These are phyloP conservation scores for Cathartes aura DNA, from an alignment of 2,113 vertebrate genomes.

Conservation along the genomic window DNA sequence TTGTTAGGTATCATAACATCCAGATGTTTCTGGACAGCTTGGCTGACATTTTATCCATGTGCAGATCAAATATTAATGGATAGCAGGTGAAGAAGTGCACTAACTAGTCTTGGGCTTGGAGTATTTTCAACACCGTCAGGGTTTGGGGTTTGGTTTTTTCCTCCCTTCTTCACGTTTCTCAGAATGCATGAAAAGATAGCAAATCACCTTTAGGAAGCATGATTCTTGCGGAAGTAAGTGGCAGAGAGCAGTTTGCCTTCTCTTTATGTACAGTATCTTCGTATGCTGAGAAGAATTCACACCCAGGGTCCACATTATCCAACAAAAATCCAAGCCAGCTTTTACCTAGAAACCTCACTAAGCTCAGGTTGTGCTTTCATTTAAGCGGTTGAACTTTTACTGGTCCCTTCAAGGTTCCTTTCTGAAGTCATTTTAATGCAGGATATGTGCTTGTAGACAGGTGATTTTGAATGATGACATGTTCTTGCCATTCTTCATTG, in stretches of 20 bases:
- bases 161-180: background rate
- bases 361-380: background rate
- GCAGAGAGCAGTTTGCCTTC: background rate
- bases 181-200: background rate
- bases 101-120: background rate
- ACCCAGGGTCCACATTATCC: background rate
- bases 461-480: background rate
- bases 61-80: constrained; percentile 63
- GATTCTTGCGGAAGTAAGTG: background rate
- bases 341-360: background rate
- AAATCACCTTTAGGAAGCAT: background rate
- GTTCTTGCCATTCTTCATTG: background rate
- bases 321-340: background rate
- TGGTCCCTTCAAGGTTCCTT: background rate
- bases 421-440: background rate
- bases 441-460: background rate
- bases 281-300: background rate
- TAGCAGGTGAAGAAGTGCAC: constrained; percentile 28
- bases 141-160: background rate
- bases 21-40: constrained; percentile 75
- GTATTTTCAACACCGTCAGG: background rate
- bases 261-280: background rate
- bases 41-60: constrained; percentile 54
- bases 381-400: background rate
- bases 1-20: constrained; percentile 69